Evolutionary conservation across 1,140 invertebrate species (phyloP).

Genomic region (Argopecten irradians): DNA sequence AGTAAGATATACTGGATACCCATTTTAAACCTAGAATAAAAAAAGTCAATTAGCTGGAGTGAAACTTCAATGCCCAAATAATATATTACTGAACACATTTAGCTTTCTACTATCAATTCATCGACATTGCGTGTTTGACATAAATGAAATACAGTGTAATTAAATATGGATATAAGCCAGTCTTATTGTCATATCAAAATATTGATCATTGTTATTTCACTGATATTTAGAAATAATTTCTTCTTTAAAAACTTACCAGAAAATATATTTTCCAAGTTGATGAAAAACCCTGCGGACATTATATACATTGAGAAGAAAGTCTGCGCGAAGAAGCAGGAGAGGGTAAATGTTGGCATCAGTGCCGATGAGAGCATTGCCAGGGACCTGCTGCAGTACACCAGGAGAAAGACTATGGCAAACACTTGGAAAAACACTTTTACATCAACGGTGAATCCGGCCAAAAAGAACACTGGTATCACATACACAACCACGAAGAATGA

Average conservation of each 20-base stretch:
- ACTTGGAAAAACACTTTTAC: conserved; percentile 61
- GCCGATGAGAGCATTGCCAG: conserved; percentile 66
- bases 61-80: neutral
- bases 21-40: conserved; percentile 64
- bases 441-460: conserved; percentile 61
- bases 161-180: neutral
- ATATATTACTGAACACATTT: too few relatives aligned
- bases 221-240: neutral
- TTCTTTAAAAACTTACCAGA: conserved; percentile 63
- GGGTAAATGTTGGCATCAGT: conserved; percentile 66
- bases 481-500: conserved; percentile 64
- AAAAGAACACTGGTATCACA: conserved; percentile 65
- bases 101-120: too few relatives aligned
- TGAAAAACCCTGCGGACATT: conserved; percentile 70
- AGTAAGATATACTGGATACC: conserved; percentile 67
- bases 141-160: neutral
- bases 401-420: conserved; percentile 63
- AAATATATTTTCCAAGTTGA: conserved; percentile 70
- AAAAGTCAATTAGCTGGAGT: neutral
- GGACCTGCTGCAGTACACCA: conserved; percentile 66
- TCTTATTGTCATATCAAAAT: neutral
- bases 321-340: conserved; percentile 65
- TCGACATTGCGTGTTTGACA: too few relatives aligned
- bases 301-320: conserved; percentile 67
- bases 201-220: neutral